A percentile compares a stretch with the other conserved stretches of the same genome.
phyloP scores from a whole-genome alignment of 2,888 invertebrate genomes.

The Stenolophus ochropezus region DNA sequence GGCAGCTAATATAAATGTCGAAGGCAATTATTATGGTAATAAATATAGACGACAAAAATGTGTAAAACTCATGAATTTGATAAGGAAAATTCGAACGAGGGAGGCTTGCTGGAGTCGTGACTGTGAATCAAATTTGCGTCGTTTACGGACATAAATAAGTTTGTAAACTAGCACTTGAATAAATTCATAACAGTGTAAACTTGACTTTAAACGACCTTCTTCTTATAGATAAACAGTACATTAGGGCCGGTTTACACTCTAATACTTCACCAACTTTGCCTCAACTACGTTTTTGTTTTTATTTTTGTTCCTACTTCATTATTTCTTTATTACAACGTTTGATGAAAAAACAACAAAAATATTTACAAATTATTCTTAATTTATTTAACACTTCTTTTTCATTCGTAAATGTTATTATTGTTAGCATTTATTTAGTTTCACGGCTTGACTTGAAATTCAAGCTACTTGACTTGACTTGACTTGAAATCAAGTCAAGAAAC shows the following conservation, averaged over 20 bases:
- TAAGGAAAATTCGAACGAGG: conserved; percentile 45
- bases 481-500: too few relatives aligned
- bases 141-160: conserved; percentile 54
- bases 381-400: too few relatives aligned
- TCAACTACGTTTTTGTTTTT: conserved; percentile 7
- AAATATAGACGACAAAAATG: conserved; percentile 41
- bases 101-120: conserved; percentile 29
- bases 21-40: conserved; percentile 43
- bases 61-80: conserved; percentile 50
- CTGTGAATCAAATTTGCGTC: conserved; percentile 50
- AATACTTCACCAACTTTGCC: neutral
- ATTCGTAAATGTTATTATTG: too few relatives aligned
- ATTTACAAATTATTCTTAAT: too few relatives aligned
- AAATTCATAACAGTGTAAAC: conserved; percentile 53
- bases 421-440: too few relatives aligned
- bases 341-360: neutral
- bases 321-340: neutral
- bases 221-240: conserved; percentile 43
- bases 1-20: conserved; percentile 41
- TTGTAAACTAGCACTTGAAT: conserved; percentile 50
- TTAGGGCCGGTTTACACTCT: conserved; percentile 20
- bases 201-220: conserved; percentile 52
- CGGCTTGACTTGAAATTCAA: too few relatives aligned
- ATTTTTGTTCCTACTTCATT: neutral
- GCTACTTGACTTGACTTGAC: too few relatives aligned